Conservation (phyloP, 2,888 invertebrate genomes). For the Ectobius pallidus region DNA sequence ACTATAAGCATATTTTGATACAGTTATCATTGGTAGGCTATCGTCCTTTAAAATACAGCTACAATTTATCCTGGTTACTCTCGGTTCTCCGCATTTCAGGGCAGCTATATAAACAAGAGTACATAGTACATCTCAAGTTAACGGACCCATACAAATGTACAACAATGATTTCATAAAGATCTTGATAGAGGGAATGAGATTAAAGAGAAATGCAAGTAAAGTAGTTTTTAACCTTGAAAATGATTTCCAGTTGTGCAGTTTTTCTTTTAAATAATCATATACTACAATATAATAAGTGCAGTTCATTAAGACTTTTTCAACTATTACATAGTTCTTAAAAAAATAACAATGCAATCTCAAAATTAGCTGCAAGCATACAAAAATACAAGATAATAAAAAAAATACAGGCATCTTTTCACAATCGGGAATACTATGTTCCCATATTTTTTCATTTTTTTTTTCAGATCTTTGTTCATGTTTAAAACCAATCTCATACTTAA, state of each 20-base stretch:
- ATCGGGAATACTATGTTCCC: conserved; percentile 17
- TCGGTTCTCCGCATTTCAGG: too few species aligned
- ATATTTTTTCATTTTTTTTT: conserved; percentile 20
- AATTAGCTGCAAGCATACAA: conserved; percentile 41
- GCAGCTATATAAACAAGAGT: too few species aligned
- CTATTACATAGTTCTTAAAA: conserved; percentile 36
- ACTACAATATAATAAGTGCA: too few species aligned
- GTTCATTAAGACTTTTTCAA: conserved; percentile 17
- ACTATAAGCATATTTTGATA: too few species aligned
- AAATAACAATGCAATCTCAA: conserved; percentile 41
- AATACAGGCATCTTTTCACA: conserved; percentile 34
- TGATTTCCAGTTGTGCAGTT: too few species aligned
- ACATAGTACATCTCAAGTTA: neutral
- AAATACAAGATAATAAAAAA: conserved; percentile 40
- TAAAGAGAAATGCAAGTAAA: conserved; percentile 14
- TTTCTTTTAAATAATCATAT: too few species aligned
- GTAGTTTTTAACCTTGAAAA: too few species aligned
- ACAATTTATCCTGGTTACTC: too few species aligned
- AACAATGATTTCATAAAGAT: conserved; percentile 28
- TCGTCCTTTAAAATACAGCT: too few species aligned
- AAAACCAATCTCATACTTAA: conserved; percentile 33
- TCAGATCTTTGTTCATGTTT: conserved; percentile 26
- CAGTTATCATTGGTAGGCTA: too few species aligned
- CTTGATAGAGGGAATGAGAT: conserved; percentile 8
- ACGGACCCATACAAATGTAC: neutral